These are phyloP conservation scores for Cryptoprocta ferox DNA, from an alignment of 2,797 vertebrate genomes.

Conservation along the genomic window DNA sequence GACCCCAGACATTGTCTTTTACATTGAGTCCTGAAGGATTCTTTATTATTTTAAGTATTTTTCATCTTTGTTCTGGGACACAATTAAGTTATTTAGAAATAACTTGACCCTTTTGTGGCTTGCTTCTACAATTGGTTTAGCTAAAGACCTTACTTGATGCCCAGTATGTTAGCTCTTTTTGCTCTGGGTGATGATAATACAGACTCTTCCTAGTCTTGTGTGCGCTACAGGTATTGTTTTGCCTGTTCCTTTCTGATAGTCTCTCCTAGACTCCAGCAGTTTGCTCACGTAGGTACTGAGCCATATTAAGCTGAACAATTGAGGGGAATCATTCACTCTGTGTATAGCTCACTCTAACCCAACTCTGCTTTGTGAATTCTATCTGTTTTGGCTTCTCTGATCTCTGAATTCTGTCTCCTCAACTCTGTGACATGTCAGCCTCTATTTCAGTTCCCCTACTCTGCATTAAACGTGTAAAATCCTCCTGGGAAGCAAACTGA, in stretches of 20 bases:
- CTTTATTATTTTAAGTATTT: not conserved
- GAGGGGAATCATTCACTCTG: not conserved
- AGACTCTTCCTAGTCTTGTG: not conserved
- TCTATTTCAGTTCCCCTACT: not conserved
- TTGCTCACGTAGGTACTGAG: not conserved
- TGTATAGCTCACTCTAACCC: not conserved
- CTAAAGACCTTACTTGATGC: not conserved
- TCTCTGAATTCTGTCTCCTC: not conserved
- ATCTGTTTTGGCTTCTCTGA: not conserved
- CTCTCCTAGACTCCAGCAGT: not conserved
- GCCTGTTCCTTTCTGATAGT: not conserved
- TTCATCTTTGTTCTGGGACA: not conserved
- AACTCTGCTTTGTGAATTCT: not conserved
- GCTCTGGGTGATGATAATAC: not conserved
- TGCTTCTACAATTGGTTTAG: not conserved
- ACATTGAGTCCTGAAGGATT: not conserved
- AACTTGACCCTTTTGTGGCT: not conserved
- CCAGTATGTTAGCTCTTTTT: not conserved
- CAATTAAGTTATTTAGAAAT: not conserved
- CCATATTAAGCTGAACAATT: not conserved
- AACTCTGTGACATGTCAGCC: not conserved
- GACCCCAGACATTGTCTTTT: not conserved
- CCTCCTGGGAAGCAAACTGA: not conserved
- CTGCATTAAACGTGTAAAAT: not conserved
- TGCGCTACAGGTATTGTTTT: not conserved